Evolutionary conservation across 2,888 invertebrate species (phyloP), one percentile per base, ranked within the genome.

Genomic region (Dolichopus griseipennis): DNA sequence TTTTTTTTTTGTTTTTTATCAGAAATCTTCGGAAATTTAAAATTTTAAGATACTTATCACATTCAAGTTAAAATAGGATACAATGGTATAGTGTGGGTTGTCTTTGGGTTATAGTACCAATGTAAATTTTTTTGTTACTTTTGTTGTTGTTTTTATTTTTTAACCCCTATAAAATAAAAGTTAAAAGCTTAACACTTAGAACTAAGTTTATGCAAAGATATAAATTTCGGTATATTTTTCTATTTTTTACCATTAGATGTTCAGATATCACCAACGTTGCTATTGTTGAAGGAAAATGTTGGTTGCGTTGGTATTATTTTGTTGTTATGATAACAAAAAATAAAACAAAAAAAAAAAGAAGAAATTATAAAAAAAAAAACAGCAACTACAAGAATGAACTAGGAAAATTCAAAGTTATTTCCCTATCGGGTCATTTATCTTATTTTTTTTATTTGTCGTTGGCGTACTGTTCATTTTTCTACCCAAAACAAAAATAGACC

Each of bases 391-490:
- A 37, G 27, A 37, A 37, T 37, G 12, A 37, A 37, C 27, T 27
- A 37, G 37, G 18, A 52, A n/a, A 52, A 52, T 18, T 6, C 9
- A 52, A 52, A 52, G 12, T 27, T 27, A 63, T 63, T 63, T 63
- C 63, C 63, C 63, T 63, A 63, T 63, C 63, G 63, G 63, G 63
- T 63, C 27, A 63, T 63, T 63, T 63, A 63, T 63, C 63, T 63
- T 63, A 27, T 63, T 63, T 63, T 27, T 63, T 41, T 52, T 18
- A 18, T 18, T 52, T 52, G 2, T 52, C 6, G 27, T 27, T 27
- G 5, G n/a, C n/a, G n/a, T n/a, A n/a, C n/a, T n/a, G 27, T 27
- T 27, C 27, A 18, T 52, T n/a, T 52, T 41, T 41, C 9, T 52
- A 1, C n/a, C n/a, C 15, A 18, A 52, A 41, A 52, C 15, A 52